Evolutionary conservation across 1,140 invertebrate genomes (phyloP), one percentile per base, ranked within the genome.

Genomic region (Geopemphigus sp.): DNA sequence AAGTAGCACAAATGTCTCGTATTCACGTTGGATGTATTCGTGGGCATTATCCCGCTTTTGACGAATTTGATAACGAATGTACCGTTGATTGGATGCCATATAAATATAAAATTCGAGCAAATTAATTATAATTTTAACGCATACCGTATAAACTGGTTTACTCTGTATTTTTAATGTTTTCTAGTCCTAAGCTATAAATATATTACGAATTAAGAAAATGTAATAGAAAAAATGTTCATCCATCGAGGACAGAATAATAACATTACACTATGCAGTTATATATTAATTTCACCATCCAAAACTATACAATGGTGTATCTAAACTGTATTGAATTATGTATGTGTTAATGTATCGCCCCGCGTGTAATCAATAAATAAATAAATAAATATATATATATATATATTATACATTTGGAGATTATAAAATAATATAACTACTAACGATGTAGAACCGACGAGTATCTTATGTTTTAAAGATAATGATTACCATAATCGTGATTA

Each of bases 371-470:
- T 39, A 39, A 3, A 8, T 39, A 39, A 4, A 39, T 8, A 8
- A 4, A 39, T 39, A 39, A 39, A 39, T 39, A 39, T 39, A 39
- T 39, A 39, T 39, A 15, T 54, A 19, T 19, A 54, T 54, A 54
- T 54, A 19, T 2, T 53, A 53, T 14, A 53, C 15, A 14, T 14
- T 8, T 50, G 5, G 47, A 50, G 47, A 6, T 50, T 50, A 50
- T 50, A 50, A 39, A 39, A 50, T 50, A 14, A 50, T 50, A 50
- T 50, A 8, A 50, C 14, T 50, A 45, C 11, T 45, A 47, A 68
- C 32, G 39, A 68, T 68, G 50, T 50, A 17, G 19, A 68, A 68
- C 64, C 64, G 32, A 66, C 64, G 64, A 32, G 39, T 68, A 68
- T 29, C 6, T 61, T 61, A 26, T 61, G 29, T 26, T 61, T 26